Base-by-base conservation (phyloP, 2,888 invertebrate genomes). In the Cheilosia soror region DNA sequence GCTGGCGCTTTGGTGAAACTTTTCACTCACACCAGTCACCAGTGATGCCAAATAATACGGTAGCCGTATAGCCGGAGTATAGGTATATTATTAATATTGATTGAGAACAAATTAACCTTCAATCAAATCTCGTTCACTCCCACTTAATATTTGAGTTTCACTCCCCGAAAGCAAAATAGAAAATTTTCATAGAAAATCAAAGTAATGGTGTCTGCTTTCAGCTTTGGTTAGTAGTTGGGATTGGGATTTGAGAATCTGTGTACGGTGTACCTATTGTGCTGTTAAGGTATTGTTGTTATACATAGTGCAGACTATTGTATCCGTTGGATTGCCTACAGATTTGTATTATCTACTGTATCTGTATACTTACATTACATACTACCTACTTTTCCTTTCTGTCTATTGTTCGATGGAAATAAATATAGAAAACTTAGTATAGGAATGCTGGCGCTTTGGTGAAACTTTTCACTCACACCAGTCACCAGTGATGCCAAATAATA, bases 101-200 rank as follows among this genome's bases (percentile, higher is more conserved):
- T 49, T 25, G 9, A 25, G 25, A 25, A 13, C 15, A 49, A 49
- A 49, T n/a, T n/a, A n/a, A n/a, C n/a, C n/a, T n/a, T 51, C 51
- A 51, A 51, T 51, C 27, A 51, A 51, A 51, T 25, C 25, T 13
- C 27, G 51, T 51, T 25, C 25, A 51, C 51, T 51, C 51, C 51
- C 27, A 51, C 51, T 11, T 15, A 15, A 47, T 47, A 47, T 15
- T 15, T 20, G 47, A 25, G 51, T 27, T 51, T 25, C 27, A 51
- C 25, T 27, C 51, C 51, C 51, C 44, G 5, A 51, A 4, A 49
- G 49, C 20, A 20, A 49, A 27, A 5, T 25, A 4, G 27, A 27
- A 51, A 20, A 27, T 51, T 25, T 47, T 49, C 44, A 44, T n/a
- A 47, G 47, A 51, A 27, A 51, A 51, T 15, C 15, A 15, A 6